These are phyloP conservation scores for Polymixis lichenea DNA, from an alignment of 2,888 invertebrate species.

Conservation along the genomic window DNA sequence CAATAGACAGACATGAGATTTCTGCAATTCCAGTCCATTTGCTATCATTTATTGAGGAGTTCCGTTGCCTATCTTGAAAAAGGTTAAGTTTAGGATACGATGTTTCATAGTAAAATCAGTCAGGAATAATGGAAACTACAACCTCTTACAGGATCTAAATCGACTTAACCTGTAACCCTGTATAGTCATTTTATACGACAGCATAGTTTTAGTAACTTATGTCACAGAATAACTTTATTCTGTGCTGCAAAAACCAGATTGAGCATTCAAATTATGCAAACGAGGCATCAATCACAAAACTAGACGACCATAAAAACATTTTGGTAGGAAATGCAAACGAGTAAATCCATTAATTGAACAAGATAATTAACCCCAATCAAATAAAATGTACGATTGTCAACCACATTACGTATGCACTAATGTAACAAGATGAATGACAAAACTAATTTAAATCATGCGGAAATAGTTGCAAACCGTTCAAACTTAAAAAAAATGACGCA, in stretches of 20 bases:
- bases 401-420: slow-evolving; percentile 33
- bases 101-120: too few species aligned
- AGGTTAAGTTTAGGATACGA: too few species aligned
- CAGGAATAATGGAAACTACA: too few species aligned
- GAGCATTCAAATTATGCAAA: slow-evolving; percentile 12
- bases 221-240: not conserved
- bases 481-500: slow-evolving; percentile 42
- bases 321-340: slow-evolving; percentile 38
- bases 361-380: slow-evolving; percentile 43
- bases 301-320: slow-evolving; percentile 15
- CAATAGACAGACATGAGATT: too few species aligned
- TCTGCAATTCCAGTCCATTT: too few species aligned
- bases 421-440: slow-evolving; percentile 50
- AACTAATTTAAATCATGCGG: slow-evolving; percentile 46
- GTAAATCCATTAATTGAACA: slow-evolving; percentile 40
- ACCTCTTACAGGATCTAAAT: too few species aligned
- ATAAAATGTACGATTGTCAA: slow-evolving; percentile 18
- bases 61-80: too few species aligned
- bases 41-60: too few species aligned
- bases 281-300: slow-evolving; percentile 23
- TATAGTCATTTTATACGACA: not conserved
- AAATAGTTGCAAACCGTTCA: slow-evolving; percentile 44
- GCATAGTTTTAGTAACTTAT: not conserved
- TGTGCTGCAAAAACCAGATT: not conserved
- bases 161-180: too few species aligned